Conservation (phyloP, 2,888 invertebrate species). For the Clanis bilineata region DNA sequence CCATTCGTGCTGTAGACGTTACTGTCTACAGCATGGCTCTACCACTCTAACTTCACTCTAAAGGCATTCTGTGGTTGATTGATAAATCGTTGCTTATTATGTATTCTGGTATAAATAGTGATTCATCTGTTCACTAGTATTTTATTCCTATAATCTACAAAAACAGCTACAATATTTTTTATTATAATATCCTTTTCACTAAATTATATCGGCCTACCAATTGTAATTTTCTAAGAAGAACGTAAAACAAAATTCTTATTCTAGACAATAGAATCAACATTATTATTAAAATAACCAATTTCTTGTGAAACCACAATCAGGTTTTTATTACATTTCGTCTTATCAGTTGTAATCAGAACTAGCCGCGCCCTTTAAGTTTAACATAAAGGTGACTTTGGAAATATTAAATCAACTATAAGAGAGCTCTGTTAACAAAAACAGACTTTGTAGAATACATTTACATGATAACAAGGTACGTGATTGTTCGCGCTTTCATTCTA, state of each 20-base stretch:
- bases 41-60: no score
- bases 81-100: no score
- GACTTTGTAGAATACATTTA: slow-evolving; percentile 28
- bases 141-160: no score
- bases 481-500: slow-evolving; percentile 17
- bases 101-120: no score
- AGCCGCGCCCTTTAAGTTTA: neutral
- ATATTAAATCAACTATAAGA: slow-evolving; percentile 13
- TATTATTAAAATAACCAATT: neutral
- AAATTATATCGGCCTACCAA: no score
- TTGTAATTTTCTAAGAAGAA: neutral
- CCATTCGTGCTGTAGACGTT: no score
- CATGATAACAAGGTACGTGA: slow-evolving; percentile 25
- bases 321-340: neutral
- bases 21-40: no score
- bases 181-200: neutral
- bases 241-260: neutral
- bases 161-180: no score
- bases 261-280: neutral
- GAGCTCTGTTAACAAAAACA: slow-evolving; percentile 8
- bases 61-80: no score
- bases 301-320: neutral
- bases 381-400: slow-evolving; percentile 6
- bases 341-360: neutral
- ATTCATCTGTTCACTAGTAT: no score